Evolutionary conservation across 2,888 invertebrate genomes (phyloP).

Genomic region (Nebria salina): DNA sequence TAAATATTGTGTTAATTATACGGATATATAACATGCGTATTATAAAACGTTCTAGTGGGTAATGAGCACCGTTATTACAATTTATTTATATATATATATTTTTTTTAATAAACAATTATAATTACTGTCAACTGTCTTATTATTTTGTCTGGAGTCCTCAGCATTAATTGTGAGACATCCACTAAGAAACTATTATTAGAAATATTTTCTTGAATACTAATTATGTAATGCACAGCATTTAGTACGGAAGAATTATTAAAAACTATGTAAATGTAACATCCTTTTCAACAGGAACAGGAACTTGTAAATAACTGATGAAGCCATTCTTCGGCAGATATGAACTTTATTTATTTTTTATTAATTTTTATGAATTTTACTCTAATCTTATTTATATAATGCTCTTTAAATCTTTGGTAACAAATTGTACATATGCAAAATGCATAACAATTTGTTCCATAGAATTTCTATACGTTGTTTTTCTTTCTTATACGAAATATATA

Average conservation of each 20-base stretch:
- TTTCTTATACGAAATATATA: no score
- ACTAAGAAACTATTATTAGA: background rate
- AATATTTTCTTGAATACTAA: background rate
- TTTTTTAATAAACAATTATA: background rate
- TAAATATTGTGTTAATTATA: conserved; percentile 16
- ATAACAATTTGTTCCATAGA: no score
- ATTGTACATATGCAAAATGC: no score
- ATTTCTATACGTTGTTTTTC: no score
- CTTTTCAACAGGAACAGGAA: conserved; percentile 1
- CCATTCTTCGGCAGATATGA: background rate
- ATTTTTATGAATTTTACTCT: background rate
- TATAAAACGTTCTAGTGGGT: background rate
- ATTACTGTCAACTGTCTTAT: conserved; percentile 7
- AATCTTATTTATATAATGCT: background rate
- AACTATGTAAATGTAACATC: background rate
- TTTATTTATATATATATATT: background rate
- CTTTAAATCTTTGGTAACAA: no score
- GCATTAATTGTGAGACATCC: conserved; percentile 6
- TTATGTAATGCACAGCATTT: background rate
- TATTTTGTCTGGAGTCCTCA: background rate
- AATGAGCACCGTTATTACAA: conserved; percentile 16
- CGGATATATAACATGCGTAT: background rate
- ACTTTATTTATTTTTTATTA: no score
- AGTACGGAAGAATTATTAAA: background rate
- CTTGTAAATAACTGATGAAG: background rate